Evolutionary conservation across 37 sponge, comb jelly and placozoan genomes (phyloP).

Genomic region (Agelas oroides): DNA sequence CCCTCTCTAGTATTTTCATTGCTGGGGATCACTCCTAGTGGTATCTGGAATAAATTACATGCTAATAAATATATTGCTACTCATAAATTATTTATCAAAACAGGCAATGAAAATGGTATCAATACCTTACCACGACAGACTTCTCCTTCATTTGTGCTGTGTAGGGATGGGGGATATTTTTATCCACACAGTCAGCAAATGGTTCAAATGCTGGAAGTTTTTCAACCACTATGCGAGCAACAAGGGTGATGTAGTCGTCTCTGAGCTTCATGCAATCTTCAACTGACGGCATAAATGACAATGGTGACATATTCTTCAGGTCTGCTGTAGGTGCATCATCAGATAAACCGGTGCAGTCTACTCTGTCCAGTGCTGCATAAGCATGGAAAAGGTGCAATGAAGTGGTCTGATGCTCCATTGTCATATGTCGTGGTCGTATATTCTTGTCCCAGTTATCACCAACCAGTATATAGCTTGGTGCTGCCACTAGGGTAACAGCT

Average conservation of each 20-base stretch:
- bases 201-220: constrained; percentile 5
- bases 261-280: constrained; percentile 1
- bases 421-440: constrained; percentile 1
- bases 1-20: neutral
- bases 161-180: constrained; percentile 12
- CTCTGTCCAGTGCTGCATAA: constrained; percentile 31
- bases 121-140: too few species aligned
- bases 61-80: too few species aligned
- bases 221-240: constrained; percentile 21
- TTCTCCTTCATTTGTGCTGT: too few species aligned
- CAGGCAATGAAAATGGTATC: too few species aligned
- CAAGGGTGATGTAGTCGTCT: constrained; percentile 7
- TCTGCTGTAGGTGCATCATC: neutral
- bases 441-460: constrained; percentile 46
- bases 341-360: neutral
- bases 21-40: constrained; percentile 1
- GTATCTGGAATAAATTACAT: neutral
- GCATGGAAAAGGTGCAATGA: constrained; percentile 31
- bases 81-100: too few species aligned
- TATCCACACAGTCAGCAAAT: constrained; percentile 4
- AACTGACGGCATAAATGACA: neutral
- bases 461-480: constrained; percentile 6
- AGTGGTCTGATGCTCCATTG: constrained; percentile 16
- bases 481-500: too few species aligned
- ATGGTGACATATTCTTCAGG: neutral